phyloP scores from a whole-genome alignment of 2,797 vertebrate species.

The Chelonia mydas region DNA sequence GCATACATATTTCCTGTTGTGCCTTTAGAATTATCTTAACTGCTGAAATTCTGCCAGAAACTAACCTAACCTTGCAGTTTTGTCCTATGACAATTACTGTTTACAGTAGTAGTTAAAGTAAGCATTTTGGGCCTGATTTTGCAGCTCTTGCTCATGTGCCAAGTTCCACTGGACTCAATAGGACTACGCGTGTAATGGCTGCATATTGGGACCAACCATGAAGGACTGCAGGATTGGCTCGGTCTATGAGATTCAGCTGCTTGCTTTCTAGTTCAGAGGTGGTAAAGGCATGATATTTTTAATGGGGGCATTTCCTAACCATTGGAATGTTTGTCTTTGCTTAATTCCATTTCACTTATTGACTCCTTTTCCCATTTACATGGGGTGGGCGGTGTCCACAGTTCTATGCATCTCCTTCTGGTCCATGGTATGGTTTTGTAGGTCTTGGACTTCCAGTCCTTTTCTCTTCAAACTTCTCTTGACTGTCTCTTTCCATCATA shows the following conservation, averaged over 20 bases:
- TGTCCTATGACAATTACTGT: background rate
- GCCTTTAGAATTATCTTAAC: background rate
- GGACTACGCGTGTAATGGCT: background rate
- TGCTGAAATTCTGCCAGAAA: background rate
- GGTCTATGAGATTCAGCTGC: background rate
- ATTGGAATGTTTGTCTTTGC: background rate
- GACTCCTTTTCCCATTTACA: background rate
- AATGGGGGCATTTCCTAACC: background rate
- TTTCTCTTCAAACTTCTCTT: too few species aligned
- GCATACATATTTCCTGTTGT: background rate
- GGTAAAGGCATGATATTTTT: background rate
- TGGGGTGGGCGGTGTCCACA: background rate
- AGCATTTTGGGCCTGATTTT: background rate
- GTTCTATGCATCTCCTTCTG: background rate
- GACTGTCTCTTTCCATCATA: too few species aligned
- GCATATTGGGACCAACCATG: background rate
- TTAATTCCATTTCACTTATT: background rate
- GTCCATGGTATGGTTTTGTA: background rate
- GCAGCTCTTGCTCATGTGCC: background rate
- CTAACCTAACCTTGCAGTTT: background rate
- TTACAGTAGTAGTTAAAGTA: background rate
- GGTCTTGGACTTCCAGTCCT: background rate
- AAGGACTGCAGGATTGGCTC: background rate
- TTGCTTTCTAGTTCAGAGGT: slow-evolving; percentile 11
- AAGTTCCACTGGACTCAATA: background rate